Evolutionary conservation across 2,113 vertebrate genomes (phyloP).

Genomic region (Myxocyprinus asiaticus): DNA sequence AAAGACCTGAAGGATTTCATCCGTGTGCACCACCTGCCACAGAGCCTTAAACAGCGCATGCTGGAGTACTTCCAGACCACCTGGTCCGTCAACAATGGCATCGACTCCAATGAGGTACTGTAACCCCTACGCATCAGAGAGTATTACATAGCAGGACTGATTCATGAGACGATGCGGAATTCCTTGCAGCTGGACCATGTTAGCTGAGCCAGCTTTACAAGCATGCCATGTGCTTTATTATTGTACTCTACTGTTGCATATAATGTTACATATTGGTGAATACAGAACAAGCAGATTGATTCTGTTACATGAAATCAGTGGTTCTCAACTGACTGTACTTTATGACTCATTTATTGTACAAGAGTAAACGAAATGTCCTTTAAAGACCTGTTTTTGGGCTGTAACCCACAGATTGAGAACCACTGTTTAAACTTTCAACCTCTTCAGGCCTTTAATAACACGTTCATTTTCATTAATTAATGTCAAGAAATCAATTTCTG

Average conservation of each 20-base stretch:
- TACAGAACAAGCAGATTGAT: background rate
- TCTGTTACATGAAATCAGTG: too few species aligned
- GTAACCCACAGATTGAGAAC: too few species aligned
- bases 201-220: background rate
- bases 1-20: constrained; percentile 98
- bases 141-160: background rate
- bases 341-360: too few species aligned
- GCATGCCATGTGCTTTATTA: background rate
- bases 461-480: background rate
- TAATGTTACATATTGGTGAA: background rate
- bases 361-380: too few species aligned
- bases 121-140: too few species aligned
- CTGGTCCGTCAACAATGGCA: constrained; percentile 99
- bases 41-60: constrained; percentile 96
- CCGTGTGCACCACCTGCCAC: constrained; percentile 93
- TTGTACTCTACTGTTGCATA: background rate
- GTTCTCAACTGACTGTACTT: too few species aligned
- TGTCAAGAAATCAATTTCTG: too few species aligned
- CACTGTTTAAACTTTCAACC: too few species aligned
- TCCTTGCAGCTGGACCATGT: constrained; percentile 2
- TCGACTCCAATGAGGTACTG: constrained; percentile 88
- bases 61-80: constrained; percentile 98
- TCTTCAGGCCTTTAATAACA: too few species aligned
- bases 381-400: too few species aligned
- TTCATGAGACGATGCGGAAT: constrained; percentile 12